These are phyloP conservation scores for Mormyrops attenuatus DNA, from an alignment of 2,797 vertebrate genomes.

Conservation along the genomic window DNA sequence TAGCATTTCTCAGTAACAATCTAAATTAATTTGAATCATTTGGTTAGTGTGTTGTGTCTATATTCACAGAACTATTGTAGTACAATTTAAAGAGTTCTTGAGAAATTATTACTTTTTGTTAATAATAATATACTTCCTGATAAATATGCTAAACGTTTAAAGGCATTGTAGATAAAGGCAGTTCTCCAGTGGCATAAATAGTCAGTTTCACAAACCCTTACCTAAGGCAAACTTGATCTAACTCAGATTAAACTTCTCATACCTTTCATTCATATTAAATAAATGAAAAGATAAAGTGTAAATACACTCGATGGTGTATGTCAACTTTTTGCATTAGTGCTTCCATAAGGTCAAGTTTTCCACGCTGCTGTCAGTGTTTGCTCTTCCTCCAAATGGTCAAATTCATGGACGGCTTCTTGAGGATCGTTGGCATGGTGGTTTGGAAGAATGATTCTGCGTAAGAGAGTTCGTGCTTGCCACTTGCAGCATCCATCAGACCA, in stretches of 20 bases:
- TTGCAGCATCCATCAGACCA: constrained; percentile 41
- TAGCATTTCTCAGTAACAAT: not conserved
- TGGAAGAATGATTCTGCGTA: constrained; percentile 20
- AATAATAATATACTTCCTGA: not conserved
- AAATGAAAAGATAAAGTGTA: not conserved
- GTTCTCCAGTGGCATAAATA: not conserved
- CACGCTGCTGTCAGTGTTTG: not conserved
- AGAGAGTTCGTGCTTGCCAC: constrained; percentile 35
- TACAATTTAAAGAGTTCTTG: not conserved
- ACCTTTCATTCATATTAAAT: not conserved
- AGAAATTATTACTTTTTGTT: not conserved
- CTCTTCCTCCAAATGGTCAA: not conserved
- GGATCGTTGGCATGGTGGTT: constrained; percentile 12
- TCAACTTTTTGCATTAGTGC: not conserved
- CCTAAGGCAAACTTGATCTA: not conserved
- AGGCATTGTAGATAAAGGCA: not conserved
- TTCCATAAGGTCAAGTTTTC: not conserved
- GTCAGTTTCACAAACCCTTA: not conserved
- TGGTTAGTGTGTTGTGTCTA: not conserved
- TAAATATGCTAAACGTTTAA: not conserved
- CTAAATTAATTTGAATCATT: not conserved
- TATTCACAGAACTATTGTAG: not conserved
- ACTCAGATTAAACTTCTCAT: not conserved
- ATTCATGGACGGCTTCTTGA: constrained; percentile 5
- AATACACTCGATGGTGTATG: not conserved